These are phyloP conservation scores for Agriopis aurantiaria DNA, from an alignment of 2,888 invertebrate genomes.

Conservation along the genomic window DNA sequence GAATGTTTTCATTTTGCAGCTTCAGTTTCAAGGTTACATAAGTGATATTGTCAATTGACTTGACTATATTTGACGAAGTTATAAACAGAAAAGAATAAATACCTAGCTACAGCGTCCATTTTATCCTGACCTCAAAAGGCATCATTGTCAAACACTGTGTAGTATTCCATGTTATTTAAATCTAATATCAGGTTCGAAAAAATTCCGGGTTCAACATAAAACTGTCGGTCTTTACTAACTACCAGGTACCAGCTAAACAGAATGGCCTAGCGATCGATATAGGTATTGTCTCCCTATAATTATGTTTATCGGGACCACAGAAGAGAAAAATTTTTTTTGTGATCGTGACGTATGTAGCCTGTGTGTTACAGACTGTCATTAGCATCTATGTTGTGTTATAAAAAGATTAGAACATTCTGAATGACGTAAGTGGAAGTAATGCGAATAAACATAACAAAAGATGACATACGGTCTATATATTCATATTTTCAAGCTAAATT, in stretches of 20 bases:
- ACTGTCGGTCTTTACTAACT: not conserved
- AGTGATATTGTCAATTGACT: not conserved
- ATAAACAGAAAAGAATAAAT: not conserved
- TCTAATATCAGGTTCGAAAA: not conserved
- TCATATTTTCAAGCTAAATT: too few species aligned
- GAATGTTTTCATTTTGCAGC: slow-evolving; percentile 14
- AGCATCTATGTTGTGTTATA: slow-evolving; percentile 27
- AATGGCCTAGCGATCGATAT: slow-evolving; percentile 16
- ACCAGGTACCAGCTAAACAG: not conserved
- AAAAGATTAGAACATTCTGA: slow-evolving; percentile 26
- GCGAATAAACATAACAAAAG: slow-evolving; percentile 2
- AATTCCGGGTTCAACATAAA: slow-evolving; percentile 1
- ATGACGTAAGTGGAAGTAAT: slow-evolving; percentile 23
- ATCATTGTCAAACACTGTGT: not conserved
- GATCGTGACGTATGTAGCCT: slow-evolving; percentile 4
- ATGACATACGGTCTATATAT: not conserved
- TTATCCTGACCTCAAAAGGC: not conserved
- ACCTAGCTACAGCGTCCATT: not conserved
- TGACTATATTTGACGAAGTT: not conserved
- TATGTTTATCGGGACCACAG: too few species aligned
- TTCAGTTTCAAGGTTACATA: slow-evolving; percentile 12
- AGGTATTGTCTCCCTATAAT: slow-evolving; percentile 7
- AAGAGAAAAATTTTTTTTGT: too few species aligned
- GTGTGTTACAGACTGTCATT: slow-evolving; percentile 16
- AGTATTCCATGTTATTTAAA: not conserved